phyloP scores from a whole-genome alignment of 2,797 vertebrate genomes.

The Diceros bicornis region DNA sequence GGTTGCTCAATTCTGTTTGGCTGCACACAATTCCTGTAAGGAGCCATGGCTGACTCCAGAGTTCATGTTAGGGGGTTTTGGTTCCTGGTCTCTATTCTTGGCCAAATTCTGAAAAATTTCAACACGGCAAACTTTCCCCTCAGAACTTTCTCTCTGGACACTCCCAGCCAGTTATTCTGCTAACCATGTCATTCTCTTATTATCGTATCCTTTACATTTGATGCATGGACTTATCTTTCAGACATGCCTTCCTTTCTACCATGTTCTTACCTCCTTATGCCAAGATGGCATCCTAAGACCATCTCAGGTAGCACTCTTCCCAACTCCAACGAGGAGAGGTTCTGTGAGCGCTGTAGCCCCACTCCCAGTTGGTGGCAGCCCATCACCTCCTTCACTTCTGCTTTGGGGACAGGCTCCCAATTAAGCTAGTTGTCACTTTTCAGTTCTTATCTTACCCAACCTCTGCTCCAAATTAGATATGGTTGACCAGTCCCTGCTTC shows the following conservation, averaged over 20 bases:
- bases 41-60: neutral
- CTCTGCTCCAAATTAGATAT: neutral
- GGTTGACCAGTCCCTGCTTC: accelerated
- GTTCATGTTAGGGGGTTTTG: neutral
- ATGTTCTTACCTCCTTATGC: neutral
- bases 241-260: neutral
- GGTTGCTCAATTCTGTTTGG: neutral
- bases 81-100: neutral
- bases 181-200: neutral
- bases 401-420: neutral
- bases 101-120: neutral
- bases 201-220: neutral
- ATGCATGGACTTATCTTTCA: neutral
- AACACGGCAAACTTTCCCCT: neutral
- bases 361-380: neutral
- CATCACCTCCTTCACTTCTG: neutral
- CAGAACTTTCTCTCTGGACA: neutral
- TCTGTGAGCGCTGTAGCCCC: accelerated
- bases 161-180: neutral
- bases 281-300: neutral
- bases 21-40: neutral
- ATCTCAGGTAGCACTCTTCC: neutral
- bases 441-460: neutral
- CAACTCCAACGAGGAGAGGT: too few species aligned
- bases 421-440: neutral